Evolutionary conservation across 2,888 invertebrate species (phyloP).

Genomic region (Drosophila recens): DNA sequence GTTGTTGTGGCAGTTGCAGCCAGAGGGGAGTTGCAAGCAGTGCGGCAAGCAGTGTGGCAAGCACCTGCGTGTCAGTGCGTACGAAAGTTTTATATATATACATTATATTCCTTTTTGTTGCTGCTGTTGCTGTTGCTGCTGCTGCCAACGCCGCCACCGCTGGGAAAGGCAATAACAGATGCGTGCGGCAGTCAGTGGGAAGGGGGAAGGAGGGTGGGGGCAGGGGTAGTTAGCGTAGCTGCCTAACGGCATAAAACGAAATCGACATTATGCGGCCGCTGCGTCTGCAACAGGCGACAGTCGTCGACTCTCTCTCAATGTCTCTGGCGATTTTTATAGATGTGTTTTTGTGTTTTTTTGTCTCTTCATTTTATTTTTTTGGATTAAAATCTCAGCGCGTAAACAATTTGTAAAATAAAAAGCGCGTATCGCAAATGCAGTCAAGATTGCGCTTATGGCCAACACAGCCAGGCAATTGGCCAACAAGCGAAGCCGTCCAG

Average conservation of each 20-base stretch:
- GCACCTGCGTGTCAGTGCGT: slow-evolving; percentile 78
- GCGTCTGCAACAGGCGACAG: slow-evolving; percentile 4
- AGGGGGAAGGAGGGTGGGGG: not conserved
- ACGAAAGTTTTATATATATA: slow-evolving; percentile 61
- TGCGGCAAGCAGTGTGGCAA: slow-evolving; percentile 51
- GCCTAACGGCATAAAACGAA: slow-evolving; percentile 80
- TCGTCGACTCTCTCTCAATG: slow-evolving; percentile 58
- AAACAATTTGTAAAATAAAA: slow-evolving; percentile 83
- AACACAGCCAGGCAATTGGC: slow-evolving; percentile 28
- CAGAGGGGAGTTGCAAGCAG: slow-evolving; percentile 25
- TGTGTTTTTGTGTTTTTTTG: slow-evolving; percentile 22
- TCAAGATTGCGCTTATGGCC: slow-evolving; percentile 70
- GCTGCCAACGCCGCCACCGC: slow-evolving; percentile 34
- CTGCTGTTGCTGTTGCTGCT: not conserved
- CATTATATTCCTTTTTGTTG: slow-evolving; percentile 24
- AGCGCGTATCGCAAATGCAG: slow-evolving; percentile 72
- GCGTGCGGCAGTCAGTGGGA: slow-evolving; percentile 16
- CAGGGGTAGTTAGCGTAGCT: slow-evolving; percentile 31
- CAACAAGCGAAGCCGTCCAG: slow-evolving; percentile 3
- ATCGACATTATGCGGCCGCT: slow-evolving; percentile 70
- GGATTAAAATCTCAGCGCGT: slow-evolving; percentile 80
- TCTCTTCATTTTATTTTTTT: slow-evolving; percentile 16
- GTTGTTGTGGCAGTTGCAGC: slow-evolving; percentile 20
- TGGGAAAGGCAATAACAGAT: slow-evolving; percentile 70
- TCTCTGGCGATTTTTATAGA: slow-evolving; percentile 21